phyloP scores from a whole-genome alignment of 23 tunicate species.

The Oikopleura dioica region DNA sequence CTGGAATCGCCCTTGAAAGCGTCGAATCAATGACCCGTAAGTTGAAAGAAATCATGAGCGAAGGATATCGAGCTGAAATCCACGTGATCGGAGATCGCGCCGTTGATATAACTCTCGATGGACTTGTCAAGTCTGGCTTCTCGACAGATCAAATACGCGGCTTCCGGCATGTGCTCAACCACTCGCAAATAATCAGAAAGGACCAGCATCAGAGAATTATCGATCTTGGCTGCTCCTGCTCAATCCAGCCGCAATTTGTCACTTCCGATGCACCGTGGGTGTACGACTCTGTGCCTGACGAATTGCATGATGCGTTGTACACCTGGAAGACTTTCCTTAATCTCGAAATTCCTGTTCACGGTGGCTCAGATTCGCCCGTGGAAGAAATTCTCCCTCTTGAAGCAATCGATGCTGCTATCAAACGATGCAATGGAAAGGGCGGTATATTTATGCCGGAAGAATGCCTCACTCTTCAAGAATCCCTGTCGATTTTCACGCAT shows the following conservation, averaged over 20 bases:
- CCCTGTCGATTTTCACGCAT: conserved; percentile 40
- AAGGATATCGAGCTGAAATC: conserved; percentile 56
- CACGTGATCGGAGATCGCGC: conserved; percentile 89
- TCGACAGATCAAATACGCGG: conserved; percentile 20
- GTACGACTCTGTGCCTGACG: conserved; percentile 22
- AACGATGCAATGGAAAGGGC: conserved; percentile 19
- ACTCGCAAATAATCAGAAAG: conserved; percentile 51
- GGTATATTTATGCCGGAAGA: conserved; percentile 21
- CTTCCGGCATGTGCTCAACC: conserved; percentile 48
- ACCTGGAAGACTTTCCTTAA: conserved; percentile 44
- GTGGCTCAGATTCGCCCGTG: conserved; percentile 67
- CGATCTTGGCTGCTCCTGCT: background rate
- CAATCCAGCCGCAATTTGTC: conserved; percentile 52
- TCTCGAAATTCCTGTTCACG: conserved; percentile 18
- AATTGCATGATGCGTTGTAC: conserved; percentile 22
- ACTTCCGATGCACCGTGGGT: conserved; percentile 33
- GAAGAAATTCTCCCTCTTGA: conserved; percentile 34
- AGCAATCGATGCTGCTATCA: conserved; percentile 66
- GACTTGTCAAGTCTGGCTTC: conserved; percentile 22
- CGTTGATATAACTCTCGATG: conserved; percentile 34
- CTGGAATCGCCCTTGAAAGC: background rate
- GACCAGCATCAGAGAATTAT: conserved; percentile 19
- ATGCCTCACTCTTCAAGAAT: conserved; percentile 45
- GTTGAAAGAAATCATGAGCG: conserved; percentile 17
- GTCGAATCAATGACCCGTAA: background rate